A percentile compares a stretch with the other conserved stretches of the same genome.
phyloP scores from a whole-genome alignment of 2,113 vertebrate species.

The Nothobranchius furzeri region DNA sequence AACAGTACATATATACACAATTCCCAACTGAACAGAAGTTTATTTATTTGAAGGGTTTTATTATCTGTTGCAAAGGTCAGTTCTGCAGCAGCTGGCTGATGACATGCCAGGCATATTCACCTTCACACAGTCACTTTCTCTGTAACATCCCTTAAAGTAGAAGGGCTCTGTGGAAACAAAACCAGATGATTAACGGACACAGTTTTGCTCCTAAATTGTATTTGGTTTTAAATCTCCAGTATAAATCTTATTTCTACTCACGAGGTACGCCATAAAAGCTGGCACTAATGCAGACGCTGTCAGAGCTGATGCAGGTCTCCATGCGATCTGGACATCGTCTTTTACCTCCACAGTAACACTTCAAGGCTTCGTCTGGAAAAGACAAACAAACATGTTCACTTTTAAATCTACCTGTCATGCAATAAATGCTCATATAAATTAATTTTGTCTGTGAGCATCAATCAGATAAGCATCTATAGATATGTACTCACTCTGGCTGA shows the following conservation, averaged over 20 bases:
- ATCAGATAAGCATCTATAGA: background rate
- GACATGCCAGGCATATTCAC: rapidly evolving
- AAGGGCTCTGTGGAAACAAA: background rate
- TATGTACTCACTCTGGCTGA: conserved; percentile 39
- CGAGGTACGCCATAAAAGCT: background rate
- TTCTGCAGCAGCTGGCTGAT: background rate
- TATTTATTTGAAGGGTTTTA: no score
- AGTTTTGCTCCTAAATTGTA: no score
- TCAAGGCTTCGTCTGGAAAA: conserved; percentile 7
- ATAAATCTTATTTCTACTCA: no score
- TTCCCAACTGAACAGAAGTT: no score
- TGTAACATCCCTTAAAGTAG: conserved; percentile 15
- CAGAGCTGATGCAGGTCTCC: conserved; percentile 11
- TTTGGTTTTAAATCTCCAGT: no score
- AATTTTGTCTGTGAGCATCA: background rate
- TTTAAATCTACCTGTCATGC: background rate
- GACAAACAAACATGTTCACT: background rate
- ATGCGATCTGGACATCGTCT: rapidly evolving
- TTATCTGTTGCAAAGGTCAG: no score
- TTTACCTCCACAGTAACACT: conserved; percentile 1
- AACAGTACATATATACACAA: no score
- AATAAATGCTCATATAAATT: background rate
- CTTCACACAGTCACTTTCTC: rapidly evolving
- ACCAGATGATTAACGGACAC: background rate
- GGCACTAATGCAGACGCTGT: background rate